Evolutionary conservation across 2,113 vertebrate genomes (phyloP).

Genomic region (Acrocephalus kingi): DNA sequence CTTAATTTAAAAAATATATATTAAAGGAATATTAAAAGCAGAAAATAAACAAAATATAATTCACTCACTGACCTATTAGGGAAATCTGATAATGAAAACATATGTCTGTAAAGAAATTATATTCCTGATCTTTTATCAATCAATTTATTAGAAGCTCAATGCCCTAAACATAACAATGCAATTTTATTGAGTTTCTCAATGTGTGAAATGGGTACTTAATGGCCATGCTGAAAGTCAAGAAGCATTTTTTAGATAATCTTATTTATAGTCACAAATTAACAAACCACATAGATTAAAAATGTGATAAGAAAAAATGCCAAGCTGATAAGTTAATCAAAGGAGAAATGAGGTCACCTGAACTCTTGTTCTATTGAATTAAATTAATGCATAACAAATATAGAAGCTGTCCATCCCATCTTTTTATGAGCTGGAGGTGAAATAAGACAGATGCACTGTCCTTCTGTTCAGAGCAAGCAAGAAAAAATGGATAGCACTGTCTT

Average conservation of each 20-base stretch:
- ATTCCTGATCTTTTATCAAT: neutral
- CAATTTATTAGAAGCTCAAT: neutral
- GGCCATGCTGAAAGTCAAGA: neutral
- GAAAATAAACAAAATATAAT: neutral
- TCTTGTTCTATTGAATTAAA: neutral
- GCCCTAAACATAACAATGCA: neutral
- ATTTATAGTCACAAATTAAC: neutral
- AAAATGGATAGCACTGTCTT: neutral
- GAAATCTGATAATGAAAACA: neutral
- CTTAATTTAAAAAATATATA: neutral
- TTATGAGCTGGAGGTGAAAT: neutral
- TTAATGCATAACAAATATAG: neutral
- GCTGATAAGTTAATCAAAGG: neutral
- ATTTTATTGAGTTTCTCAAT: neutral
- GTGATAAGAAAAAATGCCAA: neutral
- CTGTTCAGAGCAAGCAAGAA: neutral
- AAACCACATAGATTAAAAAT: neutral
- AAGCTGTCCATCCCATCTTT: neutral
- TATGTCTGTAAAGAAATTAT: neutral
- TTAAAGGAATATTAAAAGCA: neutral
- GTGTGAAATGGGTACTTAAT: neutral
- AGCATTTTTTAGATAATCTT: neutral
- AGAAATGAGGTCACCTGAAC: neutral
- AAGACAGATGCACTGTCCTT: neutral
- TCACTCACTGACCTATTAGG: neutral